Conservation (phyloP, 2,888 invertebrate species). For the Corythucha ciliata region DNA sequence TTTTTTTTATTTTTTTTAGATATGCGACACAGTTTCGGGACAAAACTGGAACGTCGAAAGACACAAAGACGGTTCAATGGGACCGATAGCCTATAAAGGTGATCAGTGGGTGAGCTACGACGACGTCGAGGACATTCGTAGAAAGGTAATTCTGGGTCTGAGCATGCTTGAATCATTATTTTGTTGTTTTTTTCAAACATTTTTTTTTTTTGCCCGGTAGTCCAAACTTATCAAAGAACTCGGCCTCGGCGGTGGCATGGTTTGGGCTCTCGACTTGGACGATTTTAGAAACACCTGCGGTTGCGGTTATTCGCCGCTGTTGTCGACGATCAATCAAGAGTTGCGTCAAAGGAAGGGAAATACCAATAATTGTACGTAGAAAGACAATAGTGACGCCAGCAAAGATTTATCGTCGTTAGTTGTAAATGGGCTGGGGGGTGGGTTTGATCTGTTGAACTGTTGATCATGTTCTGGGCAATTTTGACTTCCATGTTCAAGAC, state of each 20-base stretch:
- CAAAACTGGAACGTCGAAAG: constrained; percentile 21
- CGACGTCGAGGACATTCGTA: constrained; percentile 53
- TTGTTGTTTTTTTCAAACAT: not conserved
- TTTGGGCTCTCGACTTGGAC: constrained; percentile 71
- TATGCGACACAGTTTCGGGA: constrained; percentile 23
- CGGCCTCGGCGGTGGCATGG: constrained; percentile 60
- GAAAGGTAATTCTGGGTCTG: constrained; percentile 48
- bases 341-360: constrained; percentile 43
- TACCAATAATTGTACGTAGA: constrained; percentile 44
- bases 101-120: constrained; percentile 77
- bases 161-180: not conserved
- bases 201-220: constrained; percentile 40
- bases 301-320: constrained; percentile 57
- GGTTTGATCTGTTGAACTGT: no score
- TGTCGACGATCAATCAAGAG: constrained; percentile 54
- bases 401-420: not conserved
- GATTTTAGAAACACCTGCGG: constrained; percentile 59
- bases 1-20: constrained; percentile 23
- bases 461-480: no score
- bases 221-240: constrained; percentile 50
- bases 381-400: not conserved
- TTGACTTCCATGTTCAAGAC: no score
- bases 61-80: constrained; percentile 18
- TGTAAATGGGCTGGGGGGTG: no score
- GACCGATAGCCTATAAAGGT: constrained; percentile 36